Evolutionary conservation across 1,140 invertebrate genomes (phyloP), one percentile per base, ranked within the genome.

Genomic region (Drosophila aff.): DNA sequence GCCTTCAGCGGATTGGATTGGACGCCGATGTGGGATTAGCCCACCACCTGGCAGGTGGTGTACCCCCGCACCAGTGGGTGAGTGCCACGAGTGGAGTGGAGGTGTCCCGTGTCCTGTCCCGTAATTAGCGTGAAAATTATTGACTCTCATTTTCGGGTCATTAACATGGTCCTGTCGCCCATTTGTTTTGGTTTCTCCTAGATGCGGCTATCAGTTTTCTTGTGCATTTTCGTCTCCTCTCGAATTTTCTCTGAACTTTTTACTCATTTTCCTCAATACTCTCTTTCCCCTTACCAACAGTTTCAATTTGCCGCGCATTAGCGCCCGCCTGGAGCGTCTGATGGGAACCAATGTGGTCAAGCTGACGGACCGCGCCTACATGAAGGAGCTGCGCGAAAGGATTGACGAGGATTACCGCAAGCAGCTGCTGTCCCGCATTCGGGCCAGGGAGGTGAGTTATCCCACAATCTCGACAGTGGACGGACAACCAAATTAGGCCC

Each of bases 311-410:
- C 94, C 94, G 33, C 92, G 93, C 68, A 94, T 95, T 28, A 93
- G 93, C 74, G 93, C 94, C 16, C 92, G 93, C 36, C 79, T 96
- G 65, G 95, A 95, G 89, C 93, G 94, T 78, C 91, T 96, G 18
- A 95, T 96, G 95, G 95, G 95, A 55, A 95, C 93, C 61, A 95
- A 95, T 91, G 93, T 95, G 44, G 95, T 95, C 3, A 93, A 94
- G 66, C 84, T 96, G 47, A 95, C 95, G 11, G 95, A 96, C 82
- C 92, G 94, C 41, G 93, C 94, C 64, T 95, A 95, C 89, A 96
- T 96, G 95, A 92, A 94, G 67, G 93, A 94, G 64, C 87, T 96
- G 6, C 94, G 95, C 63, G 79, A 93, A 26, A 93, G 94, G 41
- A 94, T 95, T 38, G 90, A 94, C 55, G 94, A 95, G 77, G 94